Evolutionary conservation across 1,140 invertebrate species (phyloP).

Genomic region (Theocolax elegans): DNA sequence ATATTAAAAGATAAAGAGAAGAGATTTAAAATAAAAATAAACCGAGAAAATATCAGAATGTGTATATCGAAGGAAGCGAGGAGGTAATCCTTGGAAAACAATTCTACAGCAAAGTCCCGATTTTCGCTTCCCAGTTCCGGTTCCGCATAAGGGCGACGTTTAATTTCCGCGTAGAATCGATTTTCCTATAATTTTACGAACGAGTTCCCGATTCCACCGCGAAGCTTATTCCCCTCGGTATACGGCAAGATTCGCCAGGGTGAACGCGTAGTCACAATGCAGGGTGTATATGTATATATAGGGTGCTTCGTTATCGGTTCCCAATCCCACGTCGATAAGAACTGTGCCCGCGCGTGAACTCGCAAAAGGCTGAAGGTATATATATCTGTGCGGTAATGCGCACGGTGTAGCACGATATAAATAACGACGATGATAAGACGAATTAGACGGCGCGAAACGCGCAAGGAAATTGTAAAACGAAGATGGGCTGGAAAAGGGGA

Average conservation of each 20-base stretch:
- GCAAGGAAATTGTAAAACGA: background rate
- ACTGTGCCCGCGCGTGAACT: background rate
- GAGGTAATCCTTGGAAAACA: background rate
- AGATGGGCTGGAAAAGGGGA: too few species aligned
- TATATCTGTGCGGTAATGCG: too few species aligned
- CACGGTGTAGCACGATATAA: background rate
- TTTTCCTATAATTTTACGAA: constrained; percentile 23
- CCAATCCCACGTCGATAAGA: background rate
- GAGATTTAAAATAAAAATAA: too few species aligned
- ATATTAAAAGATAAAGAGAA: too few species aligned
- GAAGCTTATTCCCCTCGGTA: constrained; percentile 1
- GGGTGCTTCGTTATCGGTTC: constrained; percentile 9
- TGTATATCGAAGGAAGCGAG: too few species aligned
- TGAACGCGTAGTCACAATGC: constrained; percentile 1
- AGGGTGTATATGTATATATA: too few species aligned
- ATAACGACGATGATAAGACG: background rate
- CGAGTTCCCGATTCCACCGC: background rate
- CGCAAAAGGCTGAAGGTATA: background rate
- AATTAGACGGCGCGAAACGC: too few species aligned
- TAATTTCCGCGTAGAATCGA: constrained; percentile 28
- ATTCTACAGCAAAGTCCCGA: background rate
- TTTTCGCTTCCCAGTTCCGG: background rate
- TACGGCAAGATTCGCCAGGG: background rate
- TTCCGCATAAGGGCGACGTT: background rate
- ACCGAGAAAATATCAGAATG: too few species aligned